Evolutionary conservation across 1,140 invertebrate species (phyloP), one percentile per base, ranked within the genome.

Genomic region (Aphis gossypii): DNA sequence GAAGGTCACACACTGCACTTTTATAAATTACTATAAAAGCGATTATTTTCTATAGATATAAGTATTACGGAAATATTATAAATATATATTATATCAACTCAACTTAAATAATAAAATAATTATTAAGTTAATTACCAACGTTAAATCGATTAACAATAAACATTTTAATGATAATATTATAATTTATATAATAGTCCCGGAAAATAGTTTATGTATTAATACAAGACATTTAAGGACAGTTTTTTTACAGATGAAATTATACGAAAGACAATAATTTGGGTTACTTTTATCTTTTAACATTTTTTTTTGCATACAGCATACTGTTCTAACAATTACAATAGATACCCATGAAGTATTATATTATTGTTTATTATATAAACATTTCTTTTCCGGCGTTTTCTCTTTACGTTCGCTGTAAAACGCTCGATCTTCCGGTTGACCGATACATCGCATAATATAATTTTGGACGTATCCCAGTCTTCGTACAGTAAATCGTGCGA

Each of bases 381-480:
- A 38, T 84, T 14, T 84, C 25, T 87, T 87, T 46, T 30, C 23
- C 46, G 41, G 9, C 86, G 86, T 87, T 46, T 87, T 87, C 86
- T 87, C 86, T 87, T 11, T 20, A 46, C 30, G 25, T 3, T 25
- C 46, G 46, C 11, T 7, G 30, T 35, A 48, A 48, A 87, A 46
- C 46, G 30, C 8, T n/a, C 86, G 86, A 23, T 88, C 86, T 20
- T n/a, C n/a, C 30, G 86, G 20, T 41, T 14, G 25, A 1, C 41
- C 84, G 11, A 51, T 20, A n/a, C 44, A 87, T 23, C 25, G 9
- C 51, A 20, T 76, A 46, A 20, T 76, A 86, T 83, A 83, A 88
- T 88, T 88, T 88, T 88, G 86, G 86, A 88, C 20, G 86, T 35
- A 35, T 51, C 46, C 46, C 30, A 35, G 86, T 51, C 51, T 88